Conservation (phyloP, 2,888 invertebrate species). For the Margaritifera margaritifera region DNA sequence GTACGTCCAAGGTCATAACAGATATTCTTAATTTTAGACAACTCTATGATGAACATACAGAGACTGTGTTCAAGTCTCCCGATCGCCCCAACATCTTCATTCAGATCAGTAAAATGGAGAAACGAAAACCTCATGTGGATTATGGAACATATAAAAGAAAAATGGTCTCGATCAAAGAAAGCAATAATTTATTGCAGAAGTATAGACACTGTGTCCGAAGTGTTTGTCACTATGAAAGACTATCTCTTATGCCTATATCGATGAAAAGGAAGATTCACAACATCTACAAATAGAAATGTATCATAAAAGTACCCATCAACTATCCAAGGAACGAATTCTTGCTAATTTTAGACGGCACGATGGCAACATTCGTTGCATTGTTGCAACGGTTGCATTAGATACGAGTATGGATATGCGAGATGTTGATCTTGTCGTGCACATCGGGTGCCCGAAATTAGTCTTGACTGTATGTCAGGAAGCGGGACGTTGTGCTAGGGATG, state of each 20-base stretch:
- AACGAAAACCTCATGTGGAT: too few species aligned
- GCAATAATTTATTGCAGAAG: too few species aligned
- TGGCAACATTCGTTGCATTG: constrained; percentile 11
- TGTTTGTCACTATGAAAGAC: constrained; percentile 13
- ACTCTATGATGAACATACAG: constrained; percentile 13
- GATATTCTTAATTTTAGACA: constrained; percentile 23
- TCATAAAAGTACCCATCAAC: constrained; percentile 20
- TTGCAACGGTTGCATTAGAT: constrained; percentile 23
- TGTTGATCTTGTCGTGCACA: constrained; percentile 20
- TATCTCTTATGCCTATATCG: constrained; percentile 9
- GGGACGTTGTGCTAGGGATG: too few species aligned
- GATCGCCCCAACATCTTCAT: constrained; percentile 26
- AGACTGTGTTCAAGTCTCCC: constrained; percentile 13
- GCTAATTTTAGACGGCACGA: constrained; percentile 7
- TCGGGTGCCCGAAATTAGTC: constrained; percentile 20
- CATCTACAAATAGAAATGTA: constrained; percentile 28
- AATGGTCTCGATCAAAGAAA: too few species aligned
- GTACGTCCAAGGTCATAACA: constrained; percentile 16
- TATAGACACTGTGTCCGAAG: constrained; percentile 21
- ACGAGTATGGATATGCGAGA: constrained; percentile 24
- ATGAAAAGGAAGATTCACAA: constrained; percentile 6
- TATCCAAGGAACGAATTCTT: constrained; percentile 18
- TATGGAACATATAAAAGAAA: too few species aligned
- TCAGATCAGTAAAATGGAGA: too few species aligned
- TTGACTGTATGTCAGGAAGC: not conserved